These are phyloP conservation scores for Pheosia tremula DNA, from an alignment of 2,888 invertebrate genomes.

Conservation along the genomic window DNA sequence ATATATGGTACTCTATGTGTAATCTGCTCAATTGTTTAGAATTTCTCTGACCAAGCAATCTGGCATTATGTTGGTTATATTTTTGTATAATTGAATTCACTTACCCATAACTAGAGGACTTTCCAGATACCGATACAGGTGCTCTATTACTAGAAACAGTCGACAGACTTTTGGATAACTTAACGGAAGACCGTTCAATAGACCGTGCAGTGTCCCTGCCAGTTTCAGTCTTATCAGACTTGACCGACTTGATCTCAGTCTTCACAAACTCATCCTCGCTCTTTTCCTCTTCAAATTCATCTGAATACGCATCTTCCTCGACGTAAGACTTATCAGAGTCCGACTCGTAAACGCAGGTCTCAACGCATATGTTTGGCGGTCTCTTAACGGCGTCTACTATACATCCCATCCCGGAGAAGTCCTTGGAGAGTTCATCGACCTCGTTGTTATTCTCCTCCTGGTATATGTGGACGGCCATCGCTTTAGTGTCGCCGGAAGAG, in stretches of 20 bases:
- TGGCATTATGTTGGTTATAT: background rate
- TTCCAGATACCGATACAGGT: constrained; percentile 60
- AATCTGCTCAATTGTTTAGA: background rate
- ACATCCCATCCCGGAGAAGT: constrained; percentile 78
- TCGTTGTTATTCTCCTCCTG: constrained; percentile 81
- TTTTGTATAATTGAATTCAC: constrained; percentile 16
- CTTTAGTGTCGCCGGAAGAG: constrained; percentile 73
- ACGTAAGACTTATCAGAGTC: constrained; percentile 52
- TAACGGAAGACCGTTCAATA: constrained; percentile 45
- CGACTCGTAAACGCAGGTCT: constrained; percentile 69
- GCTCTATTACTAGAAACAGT: constrained; percentile 54
- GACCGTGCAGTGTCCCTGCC: constrained; percentile 23
- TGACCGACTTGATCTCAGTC: constrained; percentile 45
- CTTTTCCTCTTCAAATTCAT: constrained; percentile 77
- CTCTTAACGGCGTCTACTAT: constrained; percentile 72
- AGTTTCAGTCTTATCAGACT: constrained; percentile 42
- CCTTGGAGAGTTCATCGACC: constrained; percentile 72
- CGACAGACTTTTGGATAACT: constrained; percentile 67
- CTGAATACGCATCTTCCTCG: constrained; percentile 73
- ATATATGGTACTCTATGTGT: too few relatives aligned
- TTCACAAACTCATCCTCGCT: constrained; percentile 59
- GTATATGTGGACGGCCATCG: constrained; percentile 61
- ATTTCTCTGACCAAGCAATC: background rate
- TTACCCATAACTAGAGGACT: constrained; percentile 70
- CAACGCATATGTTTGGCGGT: constrained; percentile 74